Base-by-base conservation (phyloP, 1,140 invertebrate genomes). In the Caerostris darwini region DNA sequence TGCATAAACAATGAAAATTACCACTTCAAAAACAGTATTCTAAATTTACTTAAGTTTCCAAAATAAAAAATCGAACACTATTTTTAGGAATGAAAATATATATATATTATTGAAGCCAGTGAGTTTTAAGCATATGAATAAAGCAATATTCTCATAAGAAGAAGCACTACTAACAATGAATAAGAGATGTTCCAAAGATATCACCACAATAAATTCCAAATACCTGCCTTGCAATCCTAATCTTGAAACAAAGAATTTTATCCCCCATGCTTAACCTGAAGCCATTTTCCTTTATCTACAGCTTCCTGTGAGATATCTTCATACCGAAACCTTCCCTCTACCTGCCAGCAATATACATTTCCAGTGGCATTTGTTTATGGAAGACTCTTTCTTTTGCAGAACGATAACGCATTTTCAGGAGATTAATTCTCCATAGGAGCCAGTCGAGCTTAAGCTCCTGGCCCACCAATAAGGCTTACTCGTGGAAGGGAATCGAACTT, bases 391-490 rank as follows among this genome's bases (percentile, higher is more conserved):
- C 61, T 67, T n/a, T n/a, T 6, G 3, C 61, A 67, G 14, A 17
- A 5, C 61, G 61, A 14, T 67, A 67, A 67, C n/a, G 61, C n/a
- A 67, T 67, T 67, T 14, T 67, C n/a, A 5, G 61, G 61, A 67
- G 61, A 67, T 67, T 67, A 67, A 67, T 67, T 67, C 61, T 67
- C 61, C 61, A 67, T 12, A 5, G 17, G 61, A 34, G 61, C 2
- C 6, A 17, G 61, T n/a, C 5, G 61, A n/a, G 61, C 5, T 6
- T 3, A n/a, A n/a, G 17, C 61, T 67, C n/a, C 12, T n/a, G 61
- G n/a, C 61, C 17, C 61, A 67, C 61, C 61, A 67, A 67, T 67
- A 67, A 67, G n/a, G 61, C n/a, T 67, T 67, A 67, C 61, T 67
- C n/a, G 61, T 67, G 61, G 61, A n/a, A 12, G n/a, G 61, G 61